phyloP scores from a whole-genome alignment of 2,888 invertebrate species.

The Neoitamus cyanurus region DNA sequence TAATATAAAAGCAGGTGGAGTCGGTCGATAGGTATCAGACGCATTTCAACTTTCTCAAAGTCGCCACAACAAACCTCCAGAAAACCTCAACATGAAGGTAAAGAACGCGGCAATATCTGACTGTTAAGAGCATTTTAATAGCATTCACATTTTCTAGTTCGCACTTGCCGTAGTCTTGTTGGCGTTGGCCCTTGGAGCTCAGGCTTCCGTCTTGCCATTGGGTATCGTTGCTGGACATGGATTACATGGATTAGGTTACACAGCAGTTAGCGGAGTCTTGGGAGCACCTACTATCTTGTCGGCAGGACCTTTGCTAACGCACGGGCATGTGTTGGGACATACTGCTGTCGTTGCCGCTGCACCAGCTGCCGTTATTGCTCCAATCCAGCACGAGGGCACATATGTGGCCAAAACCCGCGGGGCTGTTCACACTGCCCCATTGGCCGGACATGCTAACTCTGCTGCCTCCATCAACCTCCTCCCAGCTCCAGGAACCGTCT shows the following conservation, averaged over 20 bases:
- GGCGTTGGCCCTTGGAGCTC: constrained; percentile 62
- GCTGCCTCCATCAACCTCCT: constrained; percentile 64
- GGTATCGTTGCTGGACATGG: neutral
- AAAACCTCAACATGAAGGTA: constrained; percentile 38
- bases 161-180: constrained; percentile 63
- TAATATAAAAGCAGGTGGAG: constrained; percentile 21
- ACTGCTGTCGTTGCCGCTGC: constrained; percentile 63
- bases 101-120: neutral
- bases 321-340: constrained; percentile 53
- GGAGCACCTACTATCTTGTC: neutral
- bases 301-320: neutral
- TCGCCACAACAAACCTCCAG: neutral
- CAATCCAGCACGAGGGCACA: constrained; percentile 62
- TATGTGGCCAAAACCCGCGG: constrained; percentile 65
- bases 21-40: neutral
- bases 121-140: neutral
- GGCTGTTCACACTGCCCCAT: constrained; percentile 64
- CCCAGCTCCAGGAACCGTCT: constrained; percentile 63
- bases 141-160: constrained; percentile 57
- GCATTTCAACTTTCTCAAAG: neutral
- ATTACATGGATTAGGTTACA: neutral
- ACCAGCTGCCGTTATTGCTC: constrained; percentile 63
- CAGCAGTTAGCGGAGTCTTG: constrained; percentile 21
- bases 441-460: constrained; percentile 63
- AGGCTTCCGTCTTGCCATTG: constrained; percentile 61